These are phyloP conservation scores for Dryobates pubescens DNA, from an alignment of 2,797 vertebrate genomes.

Conservation along the genomic window DNA sequence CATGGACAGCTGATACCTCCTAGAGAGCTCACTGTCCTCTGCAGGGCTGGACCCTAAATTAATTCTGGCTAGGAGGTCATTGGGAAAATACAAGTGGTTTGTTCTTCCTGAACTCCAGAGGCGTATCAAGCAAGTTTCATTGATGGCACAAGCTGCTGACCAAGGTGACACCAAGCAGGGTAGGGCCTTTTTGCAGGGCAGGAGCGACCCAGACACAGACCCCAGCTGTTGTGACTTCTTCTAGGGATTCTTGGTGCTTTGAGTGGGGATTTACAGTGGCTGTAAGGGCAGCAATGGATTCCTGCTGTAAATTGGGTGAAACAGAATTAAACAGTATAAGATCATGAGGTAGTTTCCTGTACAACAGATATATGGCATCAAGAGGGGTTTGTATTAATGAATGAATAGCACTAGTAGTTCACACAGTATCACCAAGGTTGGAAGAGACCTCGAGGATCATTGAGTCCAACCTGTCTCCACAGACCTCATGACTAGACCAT, in stretches of 20 bases:
- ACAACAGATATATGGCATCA: background rate
- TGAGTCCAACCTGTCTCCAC: too few species aligned
- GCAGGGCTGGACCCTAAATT: background rate
- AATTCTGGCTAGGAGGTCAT: background rate
- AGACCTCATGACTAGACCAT: too few species aligned
- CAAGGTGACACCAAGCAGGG: background rate
- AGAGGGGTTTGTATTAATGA: background rate
- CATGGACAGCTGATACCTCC: background rate
- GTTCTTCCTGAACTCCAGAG: background rate
- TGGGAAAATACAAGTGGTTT: background rate
- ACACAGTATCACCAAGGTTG: too few species aligned
- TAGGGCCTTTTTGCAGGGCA: background rate
- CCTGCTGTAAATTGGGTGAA: background rate
- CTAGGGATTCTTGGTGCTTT: background rate
- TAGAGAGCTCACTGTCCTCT: background rate
- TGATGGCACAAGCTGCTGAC: background rate
- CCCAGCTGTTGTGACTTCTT: background rate
- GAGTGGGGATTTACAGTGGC: accelerated
- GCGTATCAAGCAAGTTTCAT: background rate
- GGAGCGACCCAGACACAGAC: background rate
- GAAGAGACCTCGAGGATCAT: too few species aligned
- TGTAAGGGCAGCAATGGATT: background rate
- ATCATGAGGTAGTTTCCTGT: background rate
- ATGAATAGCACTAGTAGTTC: background rate
- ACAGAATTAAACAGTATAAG: background rate